These are phyloP conservation scores for Timema cristinae DNA, from an alignment of 2,888 invertebrate genomes.

Conservation along the genomic window DNA sequence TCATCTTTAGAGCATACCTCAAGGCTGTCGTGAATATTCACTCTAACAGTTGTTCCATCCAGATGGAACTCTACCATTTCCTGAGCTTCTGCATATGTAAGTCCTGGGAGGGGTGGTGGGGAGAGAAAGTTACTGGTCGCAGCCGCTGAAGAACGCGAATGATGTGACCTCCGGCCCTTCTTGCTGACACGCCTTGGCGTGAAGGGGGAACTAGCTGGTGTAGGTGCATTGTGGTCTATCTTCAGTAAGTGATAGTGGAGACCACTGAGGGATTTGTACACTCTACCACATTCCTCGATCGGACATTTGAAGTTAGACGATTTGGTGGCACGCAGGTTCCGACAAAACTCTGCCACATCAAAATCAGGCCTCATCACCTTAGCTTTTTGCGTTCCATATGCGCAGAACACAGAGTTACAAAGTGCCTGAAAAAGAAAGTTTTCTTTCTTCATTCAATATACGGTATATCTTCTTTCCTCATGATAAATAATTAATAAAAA, in stretches of 20 bases:
- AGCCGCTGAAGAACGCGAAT: constrained; percentile 36
- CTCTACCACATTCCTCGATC: constrained; percentile 75
- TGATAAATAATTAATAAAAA: no score
- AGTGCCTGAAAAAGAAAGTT: no score
- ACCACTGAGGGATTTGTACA: constrained; percentile 81
- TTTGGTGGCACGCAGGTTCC: constrained; percentile 73
- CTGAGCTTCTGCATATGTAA: constrained; percentile 80
- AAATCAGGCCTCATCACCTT: constrained; percentile 71
- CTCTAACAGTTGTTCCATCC: constrained; percentile 70
- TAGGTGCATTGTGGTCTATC: constrained; percentile 78
- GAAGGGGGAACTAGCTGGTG: constrained; percentile 57
- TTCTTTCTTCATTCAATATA: no score
- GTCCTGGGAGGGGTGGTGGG: constrained; percentile 58
- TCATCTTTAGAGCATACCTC: constrained; percentile 67
- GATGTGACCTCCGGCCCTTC: constrained; percentile 27
- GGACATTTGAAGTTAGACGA: constrained; percentile 85
- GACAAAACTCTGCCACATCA: constrained; percentile 80
- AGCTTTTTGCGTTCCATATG: no score
- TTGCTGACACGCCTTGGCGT: constrained; percentile 44
- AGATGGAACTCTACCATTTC: constrained; percentile 82
- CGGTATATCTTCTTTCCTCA: no score
- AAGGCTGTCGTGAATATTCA: constrained; percentile 49
- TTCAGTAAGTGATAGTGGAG: constrained; percentile 82
- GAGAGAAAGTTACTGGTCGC: constrained; percentile 51
- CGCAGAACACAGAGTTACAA: no score